Conservation (phyloP, 2,888 invertebrate genomes). For the Teleogryllus oceanicus region DNA sequence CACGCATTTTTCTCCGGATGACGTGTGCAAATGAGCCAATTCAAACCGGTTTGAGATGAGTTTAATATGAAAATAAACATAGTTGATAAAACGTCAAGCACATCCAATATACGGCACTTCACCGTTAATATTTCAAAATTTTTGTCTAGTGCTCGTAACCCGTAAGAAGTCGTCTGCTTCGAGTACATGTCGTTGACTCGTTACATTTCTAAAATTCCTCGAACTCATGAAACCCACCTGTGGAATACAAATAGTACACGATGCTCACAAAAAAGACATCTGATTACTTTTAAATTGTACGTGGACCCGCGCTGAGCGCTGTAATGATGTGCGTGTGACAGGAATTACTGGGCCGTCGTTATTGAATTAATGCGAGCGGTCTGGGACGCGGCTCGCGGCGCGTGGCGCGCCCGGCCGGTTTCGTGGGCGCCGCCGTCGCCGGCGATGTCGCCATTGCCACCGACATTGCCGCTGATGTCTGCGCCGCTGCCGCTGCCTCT, state of each 20-base stretch:
- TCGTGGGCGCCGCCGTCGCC: neutral
- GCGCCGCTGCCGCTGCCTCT: too few relatives aligned
- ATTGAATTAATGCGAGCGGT: slow-evolving; percentile 9
- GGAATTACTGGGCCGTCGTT: slow-evolving; percentile 9
- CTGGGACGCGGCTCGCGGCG: neutral
- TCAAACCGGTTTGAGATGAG: too few relatives aligned
- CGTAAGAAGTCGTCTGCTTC: neutral
- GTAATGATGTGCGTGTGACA: slow-evolving; percentile 18
- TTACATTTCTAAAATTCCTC: neutral
- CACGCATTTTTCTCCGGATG: too few relatives aligned
- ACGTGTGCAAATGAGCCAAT: too few relatives aligned
- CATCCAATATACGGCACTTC: too few relatives aligned
- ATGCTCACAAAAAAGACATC: neutral
- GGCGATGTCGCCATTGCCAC: neutral
- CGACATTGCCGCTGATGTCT: too few relatives aligned
- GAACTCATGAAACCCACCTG: neutral
- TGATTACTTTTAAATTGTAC: slow-evolving; percentile 18
- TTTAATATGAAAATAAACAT: too few relatives aligned
- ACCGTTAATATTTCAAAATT: too few relatives aligned
- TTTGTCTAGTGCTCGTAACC: too few relatives aligned
- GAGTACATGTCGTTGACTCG: neutral
- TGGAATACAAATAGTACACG: neutral
- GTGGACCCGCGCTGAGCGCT: neutral
- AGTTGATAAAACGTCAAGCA: too few relatives aligned
- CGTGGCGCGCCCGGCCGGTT: neutral